Percentiles rank a stretch among this genome's conserved stretches.
phyloP scores from a whole-genome alignment of 2,113 vertebrate species.

The Desmodus rotundus region DNA sequence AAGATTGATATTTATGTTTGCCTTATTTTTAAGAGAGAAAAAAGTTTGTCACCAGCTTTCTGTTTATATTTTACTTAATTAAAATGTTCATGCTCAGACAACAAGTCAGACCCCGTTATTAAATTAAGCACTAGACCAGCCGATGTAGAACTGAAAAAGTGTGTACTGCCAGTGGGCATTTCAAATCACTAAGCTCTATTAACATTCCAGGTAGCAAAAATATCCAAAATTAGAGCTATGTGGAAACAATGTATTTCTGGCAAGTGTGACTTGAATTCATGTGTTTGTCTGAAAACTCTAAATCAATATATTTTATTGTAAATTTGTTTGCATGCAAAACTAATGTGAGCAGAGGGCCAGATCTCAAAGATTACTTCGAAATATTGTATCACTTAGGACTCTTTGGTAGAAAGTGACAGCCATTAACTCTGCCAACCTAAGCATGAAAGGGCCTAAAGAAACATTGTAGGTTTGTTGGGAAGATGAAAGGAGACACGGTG shows the following conservation, averaged over 20 bases:
- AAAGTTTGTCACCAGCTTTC: neutral
- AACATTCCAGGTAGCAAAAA: constrained; percentile 31
- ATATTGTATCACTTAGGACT: neutral
- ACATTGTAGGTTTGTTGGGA: neutral
- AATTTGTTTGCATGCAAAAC: neutral
- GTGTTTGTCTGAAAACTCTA: neutral
- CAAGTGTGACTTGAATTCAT: constrained; percentile 14
- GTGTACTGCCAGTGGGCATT: neutral
- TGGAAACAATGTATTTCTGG: neutral
- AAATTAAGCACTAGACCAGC: neutral
- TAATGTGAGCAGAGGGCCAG: neutral
- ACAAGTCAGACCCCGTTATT: constrained; percentile 11
- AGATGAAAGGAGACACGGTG: neutral
- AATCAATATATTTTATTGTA: neutral
- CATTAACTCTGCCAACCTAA: neutral
- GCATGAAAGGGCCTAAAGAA: neutral
- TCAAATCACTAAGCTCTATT: neutral
- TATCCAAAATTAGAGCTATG: neutral
- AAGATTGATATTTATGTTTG: neutral
- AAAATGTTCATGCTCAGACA: constrained; percentile 24
- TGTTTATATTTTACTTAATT: constrained; percentile 31
- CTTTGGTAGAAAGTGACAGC: neutral
- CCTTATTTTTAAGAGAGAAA: neutral
- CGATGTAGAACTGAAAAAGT: neutral
- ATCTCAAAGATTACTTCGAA: neutral